Percentiles rank a stretch among this genome's conserved stretches.
These are phyloP conservation scores for Microchirus variegatus DNA, from an alignment of 2,797 vertebrate genomes.

Conservation along the genomic window DNA sequence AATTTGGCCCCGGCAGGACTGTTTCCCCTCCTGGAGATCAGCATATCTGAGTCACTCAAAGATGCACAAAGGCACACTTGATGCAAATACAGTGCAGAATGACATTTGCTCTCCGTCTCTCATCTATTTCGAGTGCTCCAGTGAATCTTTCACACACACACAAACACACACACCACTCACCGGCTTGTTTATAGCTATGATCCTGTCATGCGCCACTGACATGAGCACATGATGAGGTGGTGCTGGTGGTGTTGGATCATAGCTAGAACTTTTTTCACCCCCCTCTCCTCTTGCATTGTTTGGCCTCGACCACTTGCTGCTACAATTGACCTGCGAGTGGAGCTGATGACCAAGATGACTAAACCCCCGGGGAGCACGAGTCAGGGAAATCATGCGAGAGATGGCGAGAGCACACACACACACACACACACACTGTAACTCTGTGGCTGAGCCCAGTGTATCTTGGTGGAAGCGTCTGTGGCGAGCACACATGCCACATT, in stretches of 20 bases:
- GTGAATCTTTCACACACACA: constrained; percentile 62
- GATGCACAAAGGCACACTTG: constrained; percentile 39
- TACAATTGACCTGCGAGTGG: constrained; percentile 81
- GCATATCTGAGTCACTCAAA: constrained; percentile 45
- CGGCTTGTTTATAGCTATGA: constrained; percentile 72
- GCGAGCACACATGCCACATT: constrained; percentile 70
- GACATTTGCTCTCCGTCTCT: constrained; percentile 32
- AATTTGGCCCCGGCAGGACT: constrained; percentile 80
- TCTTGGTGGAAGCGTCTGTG: constrained; percentile 53
- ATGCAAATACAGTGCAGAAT: constrained; percentile 59
- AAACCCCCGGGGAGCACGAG: constrained; percentile 72
- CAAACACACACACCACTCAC: constrained; percentile 67
- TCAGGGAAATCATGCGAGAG: constrained; percentile 76
- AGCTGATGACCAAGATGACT: constrained; percentile 77
- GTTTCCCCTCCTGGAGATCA: constrained; percentile 64
- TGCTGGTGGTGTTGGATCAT: constrained; percentile 48
- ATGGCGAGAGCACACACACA: constrained; percentile 56
- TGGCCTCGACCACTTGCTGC: constrained; percentile 77
- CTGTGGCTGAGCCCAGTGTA: constrained; percentile 38
- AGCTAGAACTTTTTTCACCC: constrained; percentile 43
- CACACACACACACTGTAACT: constrained; percentile 36
- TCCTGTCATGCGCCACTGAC: constrained; percentile 69
- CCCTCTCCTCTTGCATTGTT: constrained; percentile 66
- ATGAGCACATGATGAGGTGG: constrained; percentile 28
- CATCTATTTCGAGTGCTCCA: constrained; percentile 66